A percentile compares a stretch with the other conserved stretches of the same genome.
Evolutionary conservation across 2,888 invertebrate species (phyloP).

Genomic region (Incurvaria masculella): DNA sequence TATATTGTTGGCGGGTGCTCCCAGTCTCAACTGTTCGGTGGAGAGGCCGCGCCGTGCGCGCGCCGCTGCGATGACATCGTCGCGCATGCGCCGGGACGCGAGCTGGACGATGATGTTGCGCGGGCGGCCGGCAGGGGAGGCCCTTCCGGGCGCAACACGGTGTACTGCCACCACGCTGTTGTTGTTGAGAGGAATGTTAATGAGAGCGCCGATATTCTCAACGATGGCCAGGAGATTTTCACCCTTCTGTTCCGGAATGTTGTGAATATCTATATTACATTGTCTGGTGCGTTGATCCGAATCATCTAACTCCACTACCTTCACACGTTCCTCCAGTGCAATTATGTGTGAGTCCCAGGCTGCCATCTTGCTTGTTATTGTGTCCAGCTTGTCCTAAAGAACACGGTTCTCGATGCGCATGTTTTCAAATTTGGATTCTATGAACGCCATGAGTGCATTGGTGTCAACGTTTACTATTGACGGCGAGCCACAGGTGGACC

Average conservation of each 20-base stretch:
- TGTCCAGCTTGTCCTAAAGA: no score
- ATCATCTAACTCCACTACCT: no score
- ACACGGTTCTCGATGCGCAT: no score
- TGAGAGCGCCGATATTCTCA: neutral
- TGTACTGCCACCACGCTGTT: slow-evolving; percentile 4
- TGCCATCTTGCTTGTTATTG: no score
- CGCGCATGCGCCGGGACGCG: slow-evolving; percentile 5
- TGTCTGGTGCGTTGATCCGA: slow-evolving; percentile 5
- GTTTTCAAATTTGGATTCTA: no score
- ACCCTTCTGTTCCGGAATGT: slow-evolving; percentile 8
- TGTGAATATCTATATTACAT: slow-evolving; percentile 10
- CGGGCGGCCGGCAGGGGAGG: slow-evolving; percentile 2
- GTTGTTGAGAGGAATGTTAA: neutral
- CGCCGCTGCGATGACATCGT: slow-evolving; percentile 9
- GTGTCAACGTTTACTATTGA: no score
- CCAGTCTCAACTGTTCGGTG: neutral
- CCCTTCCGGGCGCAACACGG: slow-evolving; percentile 3
- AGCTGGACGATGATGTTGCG: slow-evolving; percentile 11
- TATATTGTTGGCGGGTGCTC: no score
- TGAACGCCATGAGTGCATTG: no score
- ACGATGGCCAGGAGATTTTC: slow-evolving; percentile 5
- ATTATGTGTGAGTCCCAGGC: no score
- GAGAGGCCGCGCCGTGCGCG: slow-evolving; percentile 6
- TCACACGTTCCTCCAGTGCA: no score
- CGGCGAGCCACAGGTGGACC: no score